These are phyloP conservation scores for Vulpes vulpes DNA, from an alignment of 2,113 vertebrate species.

Conservation along the genomic window DNA sequence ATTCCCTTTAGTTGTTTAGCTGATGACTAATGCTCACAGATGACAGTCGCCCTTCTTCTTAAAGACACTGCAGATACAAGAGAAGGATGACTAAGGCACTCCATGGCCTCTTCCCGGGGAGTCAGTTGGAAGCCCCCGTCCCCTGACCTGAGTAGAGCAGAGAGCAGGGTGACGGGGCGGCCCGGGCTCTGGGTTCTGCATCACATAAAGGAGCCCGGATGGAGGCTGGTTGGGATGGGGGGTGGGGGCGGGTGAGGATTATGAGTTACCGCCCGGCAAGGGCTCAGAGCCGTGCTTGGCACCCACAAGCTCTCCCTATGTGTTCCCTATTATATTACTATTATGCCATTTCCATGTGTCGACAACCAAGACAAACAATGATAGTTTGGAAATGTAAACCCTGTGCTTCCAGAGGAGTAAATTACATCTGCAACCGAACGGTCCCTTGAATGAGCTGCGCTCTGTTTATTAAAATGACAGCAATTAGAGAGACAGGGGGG, in stretches of 20 bases:
- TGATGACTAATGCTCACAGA: constrained; percentile 55
- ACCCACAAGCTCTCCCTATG: background rate
- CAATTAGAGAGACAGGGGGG: background rate
- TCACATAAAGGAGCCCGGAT: background rate
- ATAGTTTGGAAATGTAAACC: background rate
- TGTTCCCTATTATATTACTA: background rate
- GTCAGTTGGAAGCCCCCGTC: background rate
- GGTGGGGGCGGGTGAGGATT: background rate
- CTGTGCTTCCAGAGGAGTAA: background rate
- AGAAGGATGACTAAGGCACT: background rate
- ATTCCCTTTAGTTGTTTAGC: constrained; percentile 38
- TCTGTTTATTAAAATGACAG: constrained; percentile 25
- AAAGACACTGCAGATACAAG: constrained; percentile 44
- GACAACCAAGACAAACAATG: background rate
- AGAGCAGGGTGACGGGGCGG: background rate
- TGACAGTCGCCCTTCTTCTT: constrained; percentile 58
- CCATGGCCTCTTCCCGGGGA: background rate
- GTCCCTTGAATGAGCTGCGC: background rate
- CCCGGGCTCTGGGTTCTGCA: background rate
- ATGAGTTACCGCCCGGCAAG: background rate
- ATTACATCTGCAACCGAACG: background rate
- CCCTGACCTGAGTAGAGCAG: background rate
- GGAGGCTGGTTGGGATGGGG: too few species aligned
- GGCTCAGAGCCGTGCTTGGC: background rate
- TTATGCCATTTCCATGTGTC: background rate